A percentile compares a stretch with the other conserved stretches of the same genome.
Evolutionary conservation across 2,888 invertebrate genomes (phyloP).

Genomic region (Dicyrtomina minuta): DNA sequence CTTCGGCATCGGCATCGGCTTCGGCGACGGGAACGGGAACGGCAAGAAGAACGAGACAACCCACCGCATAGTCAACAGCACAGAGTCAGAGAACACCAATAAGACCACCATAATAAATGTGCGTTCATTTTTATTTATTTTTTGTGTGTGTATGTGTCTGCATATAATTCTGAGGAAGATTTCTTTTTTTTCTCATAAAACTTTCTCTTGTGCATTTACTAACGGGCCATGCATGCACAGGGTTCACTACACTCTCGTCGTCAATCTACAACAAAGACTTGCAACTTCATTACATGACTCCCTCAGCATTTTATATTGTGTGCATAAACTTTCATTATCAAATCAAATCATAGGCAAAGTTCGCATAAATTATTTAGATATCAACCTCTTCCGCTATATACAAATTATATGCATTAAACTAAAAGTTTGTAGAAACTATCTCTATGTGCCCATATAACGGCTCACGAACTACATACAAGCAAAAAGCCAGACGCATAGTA

Average conservation of each 20-base stretch:
- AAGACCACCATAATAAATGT: conserved; percentile 4
- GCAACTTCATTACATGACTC: not conserved
- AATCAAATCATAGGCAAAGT: too few relatives aligned
- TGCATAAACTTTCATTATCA: too few relatives aligned
- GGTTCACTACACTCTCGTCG: not conserved
- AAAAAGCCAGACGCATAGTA: too few relatives aligned
- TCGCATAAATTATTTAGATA: too few relatives aligned
- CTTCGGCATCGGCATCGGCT: too few relatives aligned
- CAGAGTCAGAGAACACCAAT: not conserved
- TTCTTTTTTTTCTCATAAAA: conserved; percentile 15
- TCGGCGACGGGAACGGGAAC: too few relatives aligned
- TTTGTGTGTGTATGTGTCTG: not conserved
- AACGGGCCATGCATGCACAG: not conserved
- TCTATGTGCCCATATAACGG: too few relatives aligned
- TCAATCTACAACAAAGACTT: not conserved
- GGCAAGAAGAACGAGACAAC: too few relatives aligned
- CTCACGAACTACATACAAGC: too few relatives aligned
- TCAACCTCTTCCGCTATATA: too few relatives aligned
- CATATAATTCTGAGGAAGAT: conserved; percentile 7
- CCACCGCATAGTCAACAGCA: not conserved
- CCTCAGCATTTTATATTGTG: not conserved
- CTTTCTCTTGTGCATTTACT: conserved; percentile 5
- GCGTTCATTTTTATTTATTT: conserved; percentile 3
- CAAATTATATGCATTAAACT: too few relatives aligned
- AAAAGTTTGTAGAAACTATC: too few relatives aligned